These are phyloP conservation scores for Sus scrofa DNA, from an alignment of 2,113 vertebrate species.

Conservation along the genomic window DNA sequence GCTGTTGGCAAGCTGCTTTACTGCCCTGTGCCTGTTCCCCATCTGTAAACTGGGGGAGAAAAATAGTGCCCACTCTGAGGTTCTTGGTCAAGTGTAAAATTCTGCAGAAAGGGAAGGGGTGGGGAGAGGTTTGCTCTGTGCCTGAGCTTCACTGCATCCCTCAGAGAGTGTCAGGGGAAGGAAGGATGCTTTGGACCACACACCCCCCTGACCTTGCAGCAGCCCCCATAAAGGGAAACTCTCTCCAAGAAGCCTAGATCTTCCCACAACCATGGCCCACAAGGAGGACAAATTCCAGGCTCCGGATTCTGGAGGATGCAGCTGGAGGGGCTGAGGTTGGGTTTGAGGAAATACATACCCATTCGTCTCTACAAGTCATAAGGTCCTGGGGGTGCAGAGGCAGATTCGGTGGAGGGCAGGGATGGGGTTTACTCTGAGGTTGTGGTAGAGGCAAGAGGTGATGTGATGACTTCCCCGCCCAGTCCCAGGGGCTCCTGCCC, in stretches of 20 bases:
- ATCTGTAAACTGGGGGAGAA: background rate
- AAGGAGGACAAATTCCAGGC: background rate
- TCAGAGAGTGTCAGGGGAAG: background rate
- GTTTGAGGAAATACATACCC: background rate
- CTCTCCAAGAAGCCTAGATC: background rate
- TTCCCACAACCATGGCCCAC: accelerated
- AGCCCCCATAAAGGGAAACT: background rate
- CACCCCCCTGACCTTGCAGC: background rate
- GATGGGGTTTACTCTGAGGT: background rate
- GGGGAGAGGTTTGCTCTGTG: background rate
- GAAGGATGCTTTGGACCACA: background rate
- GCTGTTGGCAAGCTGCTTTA: background rate
- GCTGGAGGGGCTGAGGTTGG: background rate
- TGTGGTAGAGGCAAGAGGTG: background rate
- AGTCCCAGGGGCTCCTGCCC: background rate
- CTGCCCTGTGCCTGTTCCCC: background rate
- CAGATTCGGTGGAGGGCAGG: background rate
- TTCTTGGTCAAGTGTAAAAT: background rate
- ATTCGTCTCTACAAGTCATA: accelerated
- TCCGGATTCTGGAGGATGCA: accelerated
- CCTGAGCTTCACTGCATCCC: background rate
- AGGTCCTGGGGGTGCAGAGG: background rate
- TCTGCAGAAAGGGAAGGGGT: background rate
- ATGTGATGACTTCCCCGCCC: no score
- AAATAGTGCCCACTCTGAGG: background rate